Base-by-base conservation (phyloP, 2,113 vertebrate genomes). In the Todiramphus saurophagus region DNA sequence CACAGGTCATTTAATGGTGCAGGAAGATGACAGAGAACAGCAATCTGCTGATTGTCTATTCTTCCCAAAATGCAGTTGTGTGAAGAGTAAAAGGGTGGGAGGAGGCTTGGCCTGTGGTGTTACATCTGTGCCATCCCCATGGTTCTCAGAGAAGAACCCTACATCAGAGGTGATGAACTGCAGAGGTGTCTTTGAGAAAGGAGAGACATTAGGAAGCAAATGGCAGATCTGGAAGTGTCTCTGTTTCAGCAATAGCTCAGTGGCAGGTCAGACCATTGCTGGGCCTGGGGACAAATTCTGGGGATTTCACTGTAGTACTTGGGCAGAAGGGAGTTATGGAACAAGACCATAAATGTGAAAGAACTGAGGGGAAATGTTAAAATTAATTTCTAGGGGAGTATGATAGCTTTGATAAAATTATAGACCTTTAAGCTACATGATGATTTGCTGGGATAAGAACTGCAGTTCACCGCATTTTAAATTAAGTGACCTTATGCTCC, bases 81-180 rank as follows among this genome's bases (percentile, higher is more conserved):
- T 25, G 31, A 25, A 37, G 44, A 70, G 43, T 0, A 2, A 62
- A 41, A 4, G 30, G 28, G 25, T 3, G 4, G 24, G 23, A 16
- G 20, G 18, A 35, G 21, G 11, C 20, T 74, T 0, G 6, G 20
- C 10, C 37, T 77, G 55, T 51, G 70, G 23, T 30, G 27, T 30
- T 46, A 21, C 4, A 7, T 13, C 11, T 0, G 0, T 37, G 23
- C 27, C 64, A 86, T 20, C 16, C 33, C 41, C 33, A 17, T 3
- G 31, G 33, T 10, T 91, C 8, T 70, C 59, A 50, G 43, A 43
- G 37, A 73, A 78, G 41, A 48, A 31, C 13, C 30, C 27, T 31
- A 10, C 35, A 18, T 16, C 3, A 5, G 30, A 73, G 0, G 1
- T 28, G 66, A 16, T 41, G 46, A 83, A 10, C 37, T 83, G 50